These are phyloP conservation scores for Drosophila santomea DNA, from an alignment of 1,140 invertebrate species.

Conservation along the genomic window DNA sequence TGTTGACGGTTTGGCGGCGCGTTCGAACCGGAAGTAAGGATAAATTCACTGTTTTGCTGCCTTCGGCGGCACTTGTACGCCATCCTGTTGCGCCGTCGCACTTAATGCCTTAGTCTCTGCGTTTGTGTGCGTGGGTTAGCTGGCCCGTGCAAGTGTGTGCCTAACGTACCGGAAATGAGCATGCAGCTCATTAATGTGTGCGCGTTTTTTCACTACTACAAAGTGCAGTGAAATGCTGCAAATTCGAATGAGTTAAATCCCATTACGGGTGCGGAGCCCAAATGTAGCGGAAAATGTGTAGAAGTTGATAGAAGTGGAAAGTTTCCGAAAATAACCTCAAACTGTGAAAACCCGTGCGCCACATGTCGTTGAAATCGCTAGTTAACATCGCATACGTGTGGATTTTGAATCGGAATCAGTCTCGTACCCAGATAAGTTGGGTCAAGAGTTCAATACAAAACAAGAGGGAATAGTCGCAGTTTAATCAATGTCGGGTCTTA, in stretches of 20 bases:
- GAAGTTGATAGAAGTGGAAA: constrained; percentile 18
- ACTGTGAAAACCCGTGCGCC: constrained; percentile 34
- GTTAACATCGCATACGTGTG: constrained; percentile 35
- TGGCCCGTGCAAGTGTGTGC: constrained; percentile 26
- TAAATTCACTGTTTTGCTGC: constrained; percentile 53
- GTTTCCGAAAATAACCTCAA: constrained; percentile 55
- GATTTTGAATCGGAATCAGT: constrained; percentile 28
- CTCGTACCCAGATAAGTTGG: constrained; percentile 51
- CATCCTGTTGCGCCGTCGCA: constrained; percentile 79
- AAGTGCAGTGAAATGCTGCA: constrained; percentile 46
- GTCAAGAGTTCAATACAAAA: constrained; percentile 65
- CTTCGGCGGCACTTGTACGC: constrained; percentile 21
- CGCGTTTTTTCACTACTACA: constrained; percentile 8
- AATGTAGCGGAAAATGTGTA: constrained; percentile 5
- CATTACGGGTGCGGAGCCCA: constrained; percentile 8
- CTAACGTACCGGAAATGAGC: constrained; percentile 70
- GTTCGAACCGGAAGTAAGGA: constrained; percentile 74
- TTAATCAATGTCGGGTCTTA: constrained; percentile 30
- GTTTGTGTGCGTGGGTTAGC: constrained; percentile 11
- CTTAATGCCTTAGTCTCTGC: constrained; percentile 15
- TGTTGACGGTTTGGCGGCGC: constrained; percentile 47
- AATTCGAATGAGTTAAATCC: constrained; percentile 30
- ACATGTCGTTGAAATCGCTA: constrained; percentile 37
- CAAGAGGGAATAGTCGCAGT: constrained; percentile 31
- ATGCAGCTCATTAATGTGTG: constrained; percentile 51